phyloP scores from a whole-genome alignment of 2,797 vertebrate species.

The Cygnus olor region DNA sequence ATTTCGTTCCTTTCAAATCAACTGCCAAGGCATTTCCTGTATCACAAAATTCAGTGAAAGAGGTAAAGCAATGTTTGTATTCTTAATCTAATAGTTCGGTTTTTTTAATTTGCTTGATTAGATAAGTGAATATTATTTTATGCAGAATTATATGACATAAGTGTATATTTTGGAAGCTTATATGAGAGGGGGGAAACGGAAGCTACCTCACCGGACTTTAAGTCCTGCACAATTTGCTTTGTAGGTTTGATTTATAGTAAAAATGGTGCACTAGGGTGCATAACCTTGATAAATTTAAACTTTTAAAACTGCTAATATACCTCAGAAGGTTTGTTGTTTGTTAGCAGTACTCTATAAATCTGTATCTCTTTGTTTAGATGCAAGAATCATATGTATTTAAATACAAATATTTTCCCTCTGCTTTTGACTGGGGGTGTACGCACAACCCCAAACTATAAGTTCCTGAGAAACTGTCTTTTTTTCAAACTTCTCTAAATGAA shows the following conservation, averaged over 20 bases:
- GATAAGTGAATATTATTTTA: neutral
- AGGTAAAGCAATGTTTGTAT: conserved; percentile 66
- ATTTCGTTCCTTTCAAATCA: conserved; percentile 76
- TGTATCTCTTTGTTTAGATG: neutral
- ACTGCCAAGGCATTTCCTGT: conserved; percentile 67
- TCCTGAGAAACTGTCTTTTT: neutral
- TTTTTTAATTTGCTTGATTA: neutral
- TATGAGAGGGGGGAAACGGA: rapidly evolving
- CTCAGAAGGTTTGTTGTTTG: neutral
- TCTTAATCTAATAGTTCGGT: neutral
- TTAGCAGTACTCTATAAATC: neutral
- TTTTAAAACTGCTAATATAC: neutral
- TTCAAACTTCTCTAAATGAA: neutral
- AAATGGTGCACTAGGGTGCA: neutral
- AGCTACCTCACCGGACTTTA: neutral
- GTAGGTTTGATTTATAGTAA: neutral
- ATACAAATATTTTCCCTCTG: neutral
- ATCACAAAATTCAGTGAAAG: conserved; percentile 72
- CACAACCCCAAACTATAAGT: neutral
- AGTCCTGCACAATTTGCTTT: neutral
- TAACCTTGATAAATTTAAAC: neutral
- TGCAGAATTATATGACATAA: neutral
- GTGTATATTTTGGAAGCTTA: neutral
- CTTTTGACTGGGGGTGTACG: neutral
- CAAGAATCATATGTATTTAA: neutral